A percentile compares a stretch with the other conserved stretches of the same genome.
Evolutionary conservation across 1,140 invertebrate species (phyloP).

Genomic region (Drosophila mayri): DNA sequence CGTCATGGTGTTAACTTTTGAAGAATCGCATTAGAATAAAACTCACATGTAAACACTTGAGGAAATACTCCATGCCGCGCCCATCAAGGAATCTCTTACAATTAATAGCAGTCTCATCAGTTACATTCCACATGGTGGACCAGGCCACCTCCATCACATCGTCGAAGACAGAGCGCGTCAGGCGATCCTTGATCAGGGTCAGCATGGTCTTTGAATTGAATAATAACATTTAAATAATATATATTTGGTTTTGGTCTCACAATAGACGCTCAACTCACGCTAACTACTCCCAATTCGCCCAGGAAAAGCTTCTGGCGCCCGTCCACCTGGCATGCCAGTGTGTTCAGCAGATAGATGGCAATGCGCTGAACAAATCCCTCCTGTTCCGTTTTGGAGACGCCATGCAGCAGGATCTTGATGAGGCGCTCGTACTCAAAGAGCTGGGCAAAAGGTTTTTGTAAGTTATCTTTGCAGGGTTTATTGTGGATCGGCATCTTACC

Average conservation of each 20-base stretch:
- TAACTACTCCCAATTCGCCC: constrained; percentile 95
- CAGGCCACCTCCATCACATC: constrained; percentile 98
- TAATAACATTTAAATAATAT: not conserved
- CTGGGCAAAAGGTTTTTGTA: constrained; percentile 85
- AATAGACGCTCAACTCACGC: constrained; percentile 86
- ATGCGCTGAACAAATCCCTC: constrained; percentile 97
- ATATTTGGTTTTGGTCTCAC: not conserved
- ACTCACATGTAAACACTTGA: constrained; percentile 92
- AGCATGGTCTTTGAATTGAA: constrained; percentile 91
- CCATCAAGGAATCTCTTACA: constrained; percentile 95
- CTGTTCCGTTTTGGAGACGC: constrained; percentile 92
- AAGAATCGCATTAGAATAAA: not conserved
- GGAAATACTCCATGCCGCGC: constrained; percentile 94
- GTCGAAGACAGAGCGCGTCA: constrained; percentile 92
- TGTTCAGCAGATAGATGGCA: constrained; percentile 97
- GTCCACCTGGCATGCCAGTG: constrained; percentile 97
- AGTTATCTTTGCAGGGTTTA: not conserved
- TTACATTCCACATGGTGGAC: constrained; percentile 99
- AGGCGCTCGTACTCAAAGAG: constrained; percentile 96
- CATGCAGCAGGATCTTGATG: constrained; percentile 93
- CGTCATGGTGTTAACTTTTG: no score
- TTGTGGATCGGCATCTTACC: constrained; percentile 86
- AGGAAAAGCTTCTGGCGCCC: constrained; percentile 95
- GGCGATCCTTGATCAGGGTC: constrained; percentile 91
- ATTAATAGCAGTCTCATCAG: constrained; percentile 97